Evolutionary conservation across 2,888 invertebrate genomes (phyloP).

Genomic region (Hydriomena furcata): DNA sequence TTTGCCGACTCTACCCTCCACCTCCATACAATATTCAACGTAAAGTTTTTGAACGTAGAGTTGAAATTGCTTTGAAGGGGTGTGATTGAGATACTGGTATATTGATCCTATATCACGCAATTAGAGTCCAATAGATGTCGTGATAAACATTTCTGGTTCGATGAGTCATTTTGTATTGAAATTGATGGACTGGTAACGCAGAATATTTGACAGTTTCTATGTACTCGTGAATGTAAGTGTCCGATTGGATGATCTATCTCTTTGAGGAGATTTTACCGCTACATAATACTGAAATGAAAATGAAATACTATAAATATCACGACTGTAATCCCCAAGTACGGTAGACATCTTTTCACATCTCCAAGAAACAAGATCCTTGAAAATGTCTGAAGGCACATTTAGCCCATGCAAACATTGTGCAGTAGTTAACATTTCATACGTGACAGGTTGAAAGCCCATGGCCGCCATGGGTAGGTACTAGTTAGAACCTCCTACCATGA

Average conservation of each 20-base stretch:
- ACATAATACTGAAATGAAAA: too few species aligned
- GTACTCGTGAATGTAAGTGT: not conserved
- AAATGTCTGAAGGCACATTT: too few species aligned
- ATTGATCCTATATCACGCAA: conserved; percentile 36
- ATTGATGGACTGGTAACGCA: conserved; percentile 6
- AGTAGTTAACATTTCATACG: too few species aligned
- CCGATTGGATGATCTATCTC: not conserved
- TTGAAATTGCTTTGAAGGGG: not conserved
- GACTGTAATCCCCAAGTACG: too few species aligned
- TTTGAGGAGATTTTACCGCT: not conserved
- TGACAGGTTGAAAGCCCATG: too few species aligned
- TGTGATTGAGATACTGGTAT: conserved; percentile 6
- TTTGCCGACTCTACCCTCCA: conserved; percentile 39
- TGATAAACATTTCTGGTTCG: conserved; percentile 46
- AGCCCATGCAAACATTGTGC: too few species aligned
- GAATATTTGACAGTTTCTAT: conserved; percentile 1
- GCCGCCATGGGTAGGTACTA: too few species aligned
- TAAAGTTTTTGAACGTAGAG: not conserved
- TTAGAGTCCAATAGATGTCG: conserved; percentile 45
- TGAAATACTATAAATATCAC: too few species aligned
- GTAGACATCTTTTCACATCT: too few species aligned
- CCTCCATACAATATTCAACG: not conserved
- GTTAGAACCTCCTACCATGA: too few species aligned
- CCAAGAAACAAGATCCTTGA: too few species aligned
- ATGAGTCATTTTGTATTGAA: conserved; percentile 32